Conservation (phyloP, 2,888 invertebrate genomes). For the Rhagonycha lutea region DNA sequence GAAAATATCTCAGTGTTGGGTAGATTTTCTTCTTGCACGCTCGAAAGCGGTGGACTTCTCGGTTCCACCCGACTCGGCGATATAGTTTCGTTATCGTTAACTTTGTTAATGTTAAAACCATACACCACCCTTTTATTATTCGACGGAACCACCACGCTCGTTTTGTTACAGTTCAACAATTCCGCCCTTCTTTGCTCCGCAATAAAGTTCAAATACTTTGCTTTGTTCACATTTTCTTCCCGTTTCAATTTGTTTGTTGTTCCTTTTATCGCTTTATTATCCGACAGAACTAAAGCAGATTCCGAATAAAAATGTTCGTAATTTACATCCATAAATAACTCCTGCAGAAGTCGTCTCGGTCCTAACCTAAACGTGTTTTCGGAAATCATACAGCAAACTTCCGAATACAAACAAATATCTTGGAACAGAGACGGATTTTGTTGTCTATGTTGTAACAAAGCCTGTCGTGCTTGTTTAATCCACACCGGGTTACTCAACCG, state of each 20-base stretch:
- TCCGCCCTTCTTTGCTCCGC: conserved; percentile 36
- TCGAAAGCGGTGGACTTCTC: conserved; percentile 52
- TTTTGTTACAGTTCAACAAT: conserved; percentile 26
- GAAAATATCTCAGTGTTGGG: conserved; percentile 56
- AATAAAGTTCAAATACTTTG: conserved; percentile 21
- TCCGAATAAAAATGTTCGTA: conserved; percentile 67
- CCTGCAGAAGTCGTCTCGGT: conserved; percentile 88
- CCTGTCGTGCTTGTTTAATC: conserved; percentile 80
- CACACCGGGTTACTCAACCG: conserved; percentile 80
- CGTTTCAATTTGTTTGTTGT: neutral
- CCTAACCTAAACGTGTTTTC: conserved; percentile 80
- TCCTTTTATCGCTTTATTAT: conserved; percentile 7
- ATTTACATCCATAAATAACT: conserved; percentile 85
- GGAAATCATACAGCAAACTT: conserved; percentile 80
- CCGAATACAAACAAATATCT: conserved; percentile 91
- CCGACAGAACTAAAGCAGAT: conserved; percentile 56
- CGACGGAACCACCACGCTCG: conserved; percentile 14
- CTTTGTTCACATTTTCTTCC: conserved; percentile 9
- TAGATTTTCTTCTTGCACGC: conserved; percentile 53
- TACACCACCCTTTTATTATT: conserved; percentile 30
- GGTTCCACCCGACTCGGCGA: conserved; percentile 35
- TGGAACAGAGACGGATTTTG: conserved; percentile 74
- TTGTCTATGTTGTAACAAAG: conserved; percentile 76
- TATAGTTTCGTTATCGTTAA: conserved; percentile 27
- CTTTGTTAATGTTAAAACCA: conserved; percentile 32